These are phyloP conservation scores for Pollenia labialis DNA, from an alignment of 2,888 invertebrate genomes.

Conservation along the genomic window DNA sequence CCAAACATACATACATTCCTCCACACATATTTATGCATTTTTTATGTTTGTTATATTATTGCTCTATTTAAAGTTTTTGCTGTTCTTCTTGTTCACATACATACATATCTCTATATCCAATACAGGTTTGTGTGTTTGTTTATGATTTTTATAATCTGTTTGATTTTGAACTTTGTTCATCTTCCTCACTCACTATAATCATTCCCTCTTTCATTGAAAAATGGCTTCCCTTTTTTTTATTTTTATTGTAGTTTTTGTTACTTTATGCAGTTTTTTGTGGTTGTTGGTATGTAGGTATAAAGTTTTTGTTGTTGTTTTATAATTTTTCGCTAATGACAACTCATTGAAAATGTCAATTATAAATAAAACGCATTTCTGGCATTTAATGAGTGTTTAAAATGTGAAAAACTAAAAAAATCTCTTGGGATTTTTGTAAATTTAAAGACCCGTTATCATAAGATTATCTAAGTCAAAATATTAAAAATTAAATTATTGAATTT, in stretches of 20 bases:
- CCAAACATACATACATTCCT: too few relatives aligned
- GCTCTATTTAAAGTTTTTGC: constrained; percentile 46
- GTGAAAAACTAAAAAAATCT: not conserved
- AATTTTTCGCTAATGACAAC: constrained; percentile 56
- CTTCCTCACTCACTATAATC: not conserved
- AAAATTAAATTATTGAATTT: too few relatives aligned
- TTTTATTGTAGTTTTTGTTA: constrained; percentile 8
- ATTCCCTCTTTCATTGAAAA: constrained; percentile 29
- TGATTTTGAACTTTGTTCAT: constrained; percentile 73
- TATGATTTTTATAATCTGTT: constrained; percentile 63
- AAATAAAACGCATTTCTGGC: constrained; percentile 44
- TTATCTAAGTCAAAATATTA: too few relatives aligned
- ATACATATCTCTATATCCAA: not conserved
- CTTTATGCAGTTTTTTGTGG: constrained; percentile 11
- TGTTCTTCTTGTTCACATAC: not conserved
- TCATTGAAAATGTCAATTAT: constrained; percentile 70
- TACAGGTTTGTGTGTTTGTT: not conserved
- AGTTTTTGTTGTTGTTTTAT: constrained; percentile 19
- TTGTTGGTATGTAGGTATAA: not conserved
- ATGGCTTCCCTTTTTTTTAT: constrained; percentile 35
- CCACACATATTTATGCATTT: not conserved
- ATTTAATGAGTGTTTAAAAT: constrained; percentile 9
- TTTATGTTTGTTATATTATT: constrained; percentile 2
- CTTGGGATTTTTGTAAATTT: not conserved
- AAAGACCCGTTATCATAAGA: too few relatives aligned